Percentiles rank a stretch among this genome's conserved stretches.
These are phyloP conservation scores for Drosophila longiperda DNA, from an alignment of 2,888 invertebrate genomes.

Conservation along the genomic window DNA sequence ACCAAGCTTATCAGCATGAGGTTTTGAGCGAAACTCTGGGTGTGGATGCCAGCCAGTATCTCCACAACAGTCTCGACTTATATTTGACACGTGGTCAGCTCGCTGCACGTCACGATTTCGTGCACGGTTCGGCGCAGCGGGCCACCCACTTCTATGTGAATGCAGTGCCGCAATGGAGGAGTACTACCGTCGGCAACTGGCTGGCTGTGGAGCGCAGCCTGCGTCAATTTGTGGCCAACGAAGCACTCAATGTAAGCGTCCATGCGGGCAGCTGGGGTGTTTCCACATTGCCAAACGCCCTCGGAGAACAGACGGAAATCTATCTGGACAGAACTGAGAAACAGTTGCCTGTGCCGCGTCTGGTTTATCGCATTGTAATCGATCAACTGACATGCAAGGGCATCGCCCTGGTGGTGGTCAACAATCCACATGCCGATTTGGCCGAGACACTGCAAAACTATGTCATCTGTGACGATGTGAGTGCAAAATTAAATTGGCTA, in stretches of 20 bases:
- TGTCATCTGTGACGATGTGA: conserved; percentile 70
- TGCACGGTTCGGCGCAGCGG: conserved; percentile 85
- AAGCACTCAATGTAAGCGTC: conserved; percentile 83
- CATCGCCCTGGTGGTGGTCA: conserved; percentile 83
- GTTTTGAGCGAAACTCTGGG: conserved; percentile 82
- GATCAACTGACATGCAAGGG: conserved; percentile 82
- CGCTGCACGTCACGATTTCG: conserved; percentile 86
- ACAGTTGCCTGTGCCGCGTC: conserved; percentile 86
- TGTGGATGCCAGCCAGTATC: conserved; percentile 67
- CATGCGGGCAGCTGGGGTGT: conserved; percentile 87
- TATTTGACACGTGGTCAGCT: conserved; percentile 85
- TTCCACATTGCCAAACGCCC: conserved; percentile 85
- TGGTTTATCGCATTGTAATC: conserved; percentile 86
- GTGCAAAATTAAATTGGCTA: conserved; percentile 65
- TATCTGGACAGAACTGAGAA: conserved; percentile 77
- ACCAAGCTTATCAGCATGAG: conserved; percentile 77
- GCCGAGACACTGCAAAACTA: conserved; percentile 64
- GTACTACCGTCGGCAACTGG: conserved; percentile 87
- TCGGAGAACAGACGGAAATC: conserved; percentile 79
- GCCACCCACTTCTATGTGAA: conserved; percentile 86
- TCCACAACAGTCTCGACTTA: conserved; percentile 51
- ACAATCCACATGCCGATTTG: conserved; percentile 77
- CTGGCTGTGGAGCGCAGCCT: conserved; percentile 85
- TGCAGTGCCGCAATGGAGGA: conserved; percentile 86
- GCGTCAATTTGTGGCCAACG: conserved; percentile 83